phyloP scores from a whole-genome alignment of 2,113 vertebrate genomes.

The Oreocharis arfaki region DNA sequence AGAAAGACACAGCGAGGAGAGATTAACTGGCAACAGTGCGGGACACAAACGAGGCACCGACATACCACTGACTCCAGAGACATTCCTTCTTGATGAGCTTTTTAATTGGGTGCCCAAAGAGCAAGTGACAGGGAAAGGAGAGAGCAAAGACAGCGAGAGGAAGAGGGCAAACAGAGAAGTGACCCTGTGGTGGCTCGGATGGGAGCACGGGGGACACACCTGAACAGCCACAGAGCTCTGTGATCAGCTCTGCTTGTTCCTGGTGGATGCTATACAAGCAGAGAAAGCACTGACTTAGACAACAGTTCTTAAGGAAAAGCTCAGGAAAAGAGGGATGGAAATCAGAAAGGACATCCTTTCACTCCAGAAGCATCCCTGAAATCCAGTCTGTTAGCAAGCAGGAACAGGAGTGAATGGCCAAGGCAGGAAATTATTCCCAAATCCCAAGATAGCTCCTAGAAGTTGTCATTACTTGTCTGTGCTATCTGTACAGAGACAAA shows the following conservation, averaged over 20 bases:
- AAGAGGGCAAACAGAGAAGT: neutral
- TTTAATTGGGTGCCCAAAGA: neutral
- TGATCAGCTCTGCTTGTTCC: neutral
- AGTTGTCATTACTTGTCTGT: neutral
- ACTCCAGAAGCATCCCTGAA: neutral
- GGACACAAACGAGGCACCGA: neutral
- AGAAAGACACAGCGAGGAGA: neutral
- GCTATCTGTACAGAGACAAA: neutral
- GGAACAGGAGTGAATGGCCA: rapidly evolving
- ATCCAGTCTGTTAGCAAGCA: neutral
- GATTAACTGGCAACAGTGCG: neutral
- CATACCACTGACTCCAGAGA: neutral
- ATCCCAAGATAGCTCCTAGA: neutral
- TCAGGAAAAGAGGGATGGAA: neutral
- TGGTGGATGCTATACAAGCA: neutral
- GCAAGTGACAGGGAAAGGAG: neutral
- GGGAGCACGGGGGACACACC: neutral
- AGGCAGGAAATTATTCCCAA: neutral
- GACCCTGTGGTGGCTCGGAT: rapidly evolving
- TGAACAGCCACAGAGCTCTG: neutral
- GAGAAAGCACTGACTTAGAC: neutral
- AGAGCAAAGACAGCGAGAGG: neutral
- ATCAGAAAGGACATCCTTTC: neutral
- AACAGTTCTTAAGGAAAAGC: neutral
- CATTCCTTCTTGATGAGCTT: slow-evolving; percentile 12